These are phyloP conservation scores for Crocuta crocuta DNA, from an alignment of 2,113 vertebrate species.

Conservation along the genomic window DNA sequence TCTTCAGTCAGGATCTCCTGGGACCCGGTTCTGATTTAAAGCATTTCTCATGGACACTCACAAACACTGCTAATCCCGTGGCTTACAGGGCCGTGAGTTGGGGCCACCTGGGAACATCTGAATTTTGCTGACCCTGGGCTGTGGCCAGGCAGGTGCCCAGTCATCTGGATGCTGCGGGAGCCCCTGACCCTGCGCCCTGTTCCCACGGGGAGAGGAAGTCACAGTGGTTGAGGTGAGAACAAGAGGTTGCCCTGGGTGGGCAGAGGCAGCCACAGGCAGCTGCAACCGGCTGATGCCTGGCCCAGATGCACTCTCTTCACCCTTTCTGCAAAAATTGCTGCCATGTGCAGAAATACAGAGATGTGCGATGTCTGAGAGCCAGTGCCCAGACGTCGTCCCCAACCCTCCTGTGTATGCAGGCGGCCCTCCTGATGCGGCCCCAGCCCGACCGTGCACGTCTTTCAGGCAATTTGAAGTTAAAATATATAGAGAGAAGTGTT, in stretches of 20 bases:
- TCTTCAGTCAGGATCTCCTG: background rate
- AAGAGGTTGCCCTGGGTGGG: background rate
- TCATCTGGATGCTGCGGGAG: background rate
- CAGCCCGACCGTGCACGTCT: background rate
- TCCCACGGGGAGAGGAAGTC: slow-evolving; percentile 45
- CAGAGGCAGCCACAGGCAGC: background rate
- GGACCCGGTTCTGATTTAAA: background rate
- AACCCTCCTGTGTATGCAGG: accelerated
- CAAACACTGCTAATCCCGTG: background rate
- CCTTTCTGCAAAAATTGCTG: slow-evolving; percentile 58
- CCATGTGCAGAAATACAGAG: slow-evolving; percentile 41
- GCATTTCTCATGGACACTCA: background rate
- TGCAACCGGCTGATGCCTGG: background rate
- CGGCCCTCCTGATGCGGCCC: background rate
- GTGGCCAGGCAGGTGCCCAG: background rate
- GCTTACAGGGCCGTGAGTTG: too few species aligned
- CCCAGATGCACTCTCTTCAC: background rate
- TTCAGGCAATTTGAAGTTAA: background rate
- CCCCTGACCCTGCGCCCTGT: background rate
- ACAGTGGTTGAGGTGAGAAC: slow-evolving; percentile 46
- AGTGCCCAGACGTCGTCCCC: background rate
- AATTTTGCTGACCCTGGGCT: background rate
- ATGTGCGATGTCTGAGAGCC: background rate
- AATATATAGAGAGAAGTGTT: background rate
- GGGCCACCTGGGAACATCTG: background rate